These are phyloP conservation scores for Salvelinus namaycush DNA, from an alignment of 2,113 vertebrate species.

Conservation along the genomic window DNA sequence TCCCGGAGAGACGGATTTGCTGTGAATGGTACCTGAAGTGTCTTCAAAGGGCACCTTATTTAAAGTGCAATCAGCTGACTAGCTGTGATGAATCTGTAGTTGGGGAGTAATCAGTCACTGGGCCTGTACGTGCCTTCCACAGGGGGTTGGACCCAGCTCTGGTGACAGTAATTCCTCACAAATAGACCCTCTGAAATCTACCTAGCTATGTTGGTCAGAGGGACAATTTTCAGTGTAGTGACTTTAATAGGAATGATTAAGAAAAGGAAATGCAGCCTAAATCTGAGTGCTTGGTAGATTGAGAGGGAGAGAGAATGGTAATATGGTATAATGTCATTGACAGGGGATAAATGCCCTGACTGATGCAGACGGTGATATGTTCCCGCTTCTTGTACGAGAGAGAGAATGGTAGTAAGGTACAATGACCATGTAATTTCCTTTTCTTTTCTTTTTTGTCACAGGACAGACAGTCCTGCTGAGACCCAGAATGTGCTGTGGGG, in stretches of 20 bases:
- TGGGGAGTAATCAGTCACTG: background rate
- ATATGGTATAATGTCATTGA: background rate
- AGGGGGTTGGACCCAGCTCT: background rate
- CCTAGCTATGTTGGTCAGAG: too few species aligned
- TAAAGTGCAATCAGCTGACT: conserved; percentile 31
- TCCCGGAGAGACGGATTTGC: conserved; percentile 20
- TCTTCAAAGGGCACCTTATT: conserved; percentile 10
- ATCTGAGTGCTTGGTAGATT: too few species aligned
- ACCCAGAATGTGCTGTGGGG: conserved; percentile 15
- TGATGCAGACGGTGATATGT: background rate
- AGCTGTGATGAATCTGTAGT: background rate
- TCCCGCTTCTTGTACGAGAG: background rate
- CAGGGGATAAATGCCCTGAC: background rate
- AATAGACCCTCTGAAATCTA: too few species aligned
- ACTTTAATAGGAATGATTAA: background rate
- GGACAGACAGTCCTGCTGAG: conserved; percentile 12
- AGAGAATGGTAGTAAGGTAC: too few species aligned
- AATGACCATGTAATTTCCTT: background rate
- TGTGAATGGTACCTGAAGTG: background rate
- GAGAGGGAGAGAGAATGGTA: too few species aligned
- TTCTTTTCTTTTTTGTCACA: conserved; percentile 25
- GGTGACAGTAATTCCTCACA: too few species aligned
- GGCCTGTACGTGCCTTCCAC: background rate
- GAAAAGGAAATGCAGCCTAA: background rate
- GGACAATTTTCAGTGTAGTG: background rate